Evolutionary conservation across 2,797 vertebrate genomes (phyloP), one percentile per base, ranked within the genome.

Genomic region (Brachyrhaphis roseni): DNA sequence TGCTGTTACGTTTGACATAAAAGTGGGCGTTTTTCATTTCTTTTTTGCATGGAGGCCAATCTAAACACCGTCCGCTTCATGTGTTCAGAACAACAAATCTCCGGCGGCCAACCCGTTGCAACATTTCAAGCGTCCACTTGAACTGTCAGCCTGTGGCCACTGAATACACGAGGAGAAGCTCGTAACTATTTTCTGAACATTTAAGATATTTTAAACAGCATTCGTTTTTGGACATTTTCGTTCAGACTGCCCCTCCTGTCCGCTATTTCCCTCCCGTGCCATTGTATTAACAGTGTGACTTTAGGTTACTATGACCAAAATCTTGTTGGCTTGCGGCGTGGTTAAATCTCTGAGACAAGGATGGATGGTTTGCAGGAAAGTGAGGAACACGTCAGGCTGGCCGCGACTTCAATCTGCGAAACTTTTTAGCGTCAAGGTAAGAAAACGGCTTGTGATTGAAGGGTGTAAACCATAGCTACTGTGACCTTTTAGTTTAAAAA

Each of bases 341-440:
- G 89, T 95, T 81, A 97, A 94, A 92, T 93, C 94, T 45, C 93
- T 97, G 89, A 97, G 93, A 87, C 91, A 77, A 59, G 95, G 95
- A 51, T 85, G 92, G 89, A 89, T 86, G 89, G 90, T 88, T 88
- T 94, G 47, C 81, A 84, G 89, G 47, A 88, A 75, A 82, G 77
- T 86, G 75, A 91, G 66, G 34, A 84, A 78, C 91, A 76, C 74
- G 80, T 74, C 89, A 26, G 86, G 91, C 80, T 92, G 93, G 91
- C 92, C 91, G 87, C 93, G 89, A 93, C 88, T 81, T 26, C 90
- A 86, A 79, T 87, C 94, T 23, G 62, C 94, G 10, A 95, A 91
- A 83, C 90, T 94, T 53, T 91, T 96, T 72, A 97, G 95, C 87
- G 85, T 94, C 62, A 97, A 98, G 98, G 98, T 99, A 98, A 96